These are phyloP conservation scores for Agonum fuliginosum DNA, from an alignment of 2,888 invertebrate species.

Conservation along the genomic window DNA sequence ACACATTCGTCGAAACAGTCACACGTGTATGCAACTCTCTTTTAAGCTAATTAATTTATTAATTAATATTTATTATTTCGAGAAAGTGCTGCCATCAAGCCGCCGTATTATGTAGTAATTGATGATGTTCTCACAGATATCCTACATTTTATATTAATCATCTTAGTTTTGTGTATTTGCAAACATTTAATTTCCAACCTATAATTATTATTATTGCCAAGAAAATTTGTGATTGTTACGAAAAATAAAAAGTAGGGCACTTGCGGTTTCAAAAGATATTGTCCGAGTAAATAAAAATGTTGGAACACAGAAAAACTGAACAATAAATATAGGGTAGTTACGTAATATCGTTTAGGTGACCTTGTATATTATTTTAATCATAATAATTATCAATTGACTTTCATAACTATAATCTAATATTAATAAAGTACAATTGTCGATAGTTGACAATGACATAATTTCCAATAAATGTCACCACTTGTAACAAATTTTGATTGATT, in stretches of 20 bases:
- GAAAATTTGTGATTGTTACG: not conserved
- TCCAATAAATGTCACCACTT: conserved; percentile 9
- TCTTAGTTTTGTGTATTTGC: not conserved
- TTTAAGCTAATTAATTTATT: conserved; percentile 33
- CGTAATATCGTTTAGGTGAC: not conserved
- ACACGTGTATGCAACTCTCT: conserved; percentile 19
- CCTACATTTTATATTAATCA: not conserved
- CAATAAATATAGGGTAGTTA: conserved; percentile 17
- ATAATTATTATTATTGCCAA: not conserved
- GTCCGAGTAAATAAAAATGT: not conserved
- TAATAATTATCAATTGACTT: conserved; percentile 33
- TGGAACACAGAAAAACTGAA: not conserved
- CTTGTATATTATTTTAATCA: conserved; percentile 17
- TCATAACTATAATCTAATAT: conserved; percentile 34
- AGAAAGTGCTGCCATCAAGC: not conserved
- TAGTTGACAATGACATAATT: conserved; percentile 23
- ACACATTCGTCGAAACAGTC: conserved; percentile 34
- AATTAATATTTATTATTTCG: conserved; percentile 40
- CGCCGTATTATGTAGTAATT: conserved; percentile 10
- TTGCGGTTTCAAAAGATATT: not conserved
- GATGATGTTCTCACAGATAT: conserved; percentile 38
- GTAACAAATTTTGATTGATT: too few species aligned
- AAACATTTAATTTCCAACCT: not conserved
- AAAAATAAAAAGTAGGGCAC: not conserved
- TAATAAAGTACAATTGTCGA: conserved; percentile 15